phyloP scores from a whole-genome alignment of 64 coral and sea anemone genomes.

The Montipora efflorescens region DNA sequence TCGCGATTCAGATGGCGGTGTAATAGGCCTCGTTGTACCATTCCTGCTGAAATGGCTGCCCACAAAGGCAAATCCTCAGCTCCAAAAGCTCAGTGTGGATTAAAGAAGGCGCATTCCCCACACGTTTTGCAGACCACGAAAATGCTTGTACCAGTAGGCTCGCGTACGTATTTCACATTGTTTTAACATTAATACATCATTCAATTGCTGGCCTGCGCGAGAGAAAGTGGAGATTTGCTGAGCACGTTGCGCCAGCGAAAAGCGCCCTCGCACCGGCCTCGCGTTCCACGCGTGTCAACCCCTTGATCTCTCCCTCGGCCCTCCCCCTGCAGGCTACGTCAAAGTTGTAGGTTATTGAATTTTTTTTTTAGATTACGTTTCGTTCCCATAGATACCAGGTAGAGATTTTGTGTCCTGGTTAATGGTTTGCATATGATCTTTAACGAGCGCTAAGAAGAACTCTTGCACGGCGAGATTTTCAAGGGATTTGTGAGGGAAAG shows the following conservation, averaged over 20 bases:
- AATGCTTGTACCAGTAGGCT: not conserved
- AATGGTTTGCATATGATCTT: too few relatives aligned
- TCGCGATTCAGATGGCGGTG: not conserved
- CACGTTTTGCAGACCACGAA: not conserved
- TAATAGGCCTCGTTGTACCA: not conserved
- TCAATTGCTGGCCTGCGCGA: not conserved
- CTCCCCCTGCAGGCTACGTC: too few relatives aligned
- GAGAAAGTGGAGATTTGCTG: not conserved
- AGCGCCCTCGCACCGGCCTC: too few relatives aligned
- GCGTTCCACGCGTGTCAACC: too few relatives aligned
- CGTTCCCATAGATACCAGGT: too few relatives aligned
- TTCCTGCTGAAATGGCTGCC: not conserved
- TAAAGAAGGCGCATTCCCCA: not conserved
- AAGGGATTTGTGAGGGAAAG: too few relatives aligned
- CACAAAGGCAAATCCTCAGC: slow-evolving; percentile 6
- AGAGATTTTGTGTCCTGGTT: too few relatives aligned
- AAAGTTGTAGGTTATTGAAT: too few relatives aligned
- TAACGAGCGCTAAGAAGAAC: too few relatives aligned
- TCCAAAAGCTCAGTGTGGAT: not conserved
- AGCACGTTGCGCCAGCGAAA: not conserved
- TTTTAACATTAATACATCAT: not conserved
- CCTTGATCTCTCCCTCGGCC: too few relatives aligned
- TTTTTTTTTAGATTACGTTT: too few relatives aligned
- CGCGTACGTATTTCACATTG: not conserved
- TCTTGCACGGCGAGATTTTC: too few relatives aligned